Percentiles rank a stretch among this genome's conserved stretches.
Conservation (phyloP, 2,113 vertebrate species). For the Neolamprologus brichardi region DNA sequence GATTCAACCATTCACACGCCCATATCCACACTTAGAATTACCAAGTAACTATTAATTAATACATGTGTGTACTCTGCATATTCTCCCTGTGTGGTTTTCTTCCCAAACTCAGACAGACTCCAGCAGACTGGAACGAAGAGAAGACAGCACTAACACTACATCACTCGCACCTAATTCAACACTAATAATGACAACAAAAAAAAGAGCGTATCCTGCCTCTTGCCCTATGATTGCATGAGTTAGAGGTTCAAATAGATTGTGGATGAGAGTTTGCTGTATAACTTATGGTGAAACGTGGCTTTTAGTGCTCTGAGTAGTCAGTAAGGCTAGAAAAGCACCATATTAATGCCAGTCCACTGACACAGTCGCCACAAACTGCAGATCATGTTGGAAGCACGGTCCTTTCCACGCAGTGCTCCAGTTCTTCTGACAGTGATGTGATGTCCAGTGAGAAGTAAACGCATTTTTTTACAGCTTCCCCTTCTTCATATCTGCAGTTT, state of each 20-base stretch:
- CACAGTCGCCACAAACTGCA: not conserved
- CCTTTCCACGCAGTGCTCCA: not conserved
- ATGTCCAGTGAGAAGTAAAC: not conserved
- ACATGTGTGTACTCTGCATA: not conserved
- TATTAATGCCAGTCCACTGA: not conserved
- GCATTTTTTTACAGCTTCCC: fast-evolving
- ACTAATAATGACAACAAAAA: not conserved
- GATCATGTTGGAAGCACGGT: not conserved
- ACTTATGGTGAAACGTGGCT: not conserved
- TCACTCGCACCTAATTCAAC: not conserved
- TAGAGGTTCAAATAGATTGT: not conserved
- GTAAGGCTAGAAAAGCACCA: not conserved
- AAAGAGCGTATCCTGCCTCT: not conserved
- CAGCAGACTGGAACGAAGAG: not conserved
- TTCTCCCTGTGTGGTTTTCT: not conserved
- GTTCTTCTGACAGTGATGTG: not conserved
- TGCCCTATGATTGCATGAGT: not conserved
- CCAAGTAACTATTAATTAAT: not conserved
- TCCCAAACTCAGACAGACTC: not conserved
- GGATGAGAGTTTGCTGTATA: not conserved
- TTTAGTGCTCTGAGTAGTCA: not conserved
- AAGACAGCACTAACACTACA: not conserved
- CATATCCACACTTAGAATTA: not conserved
- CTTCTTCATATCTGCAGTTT: constrained; percentile 58
- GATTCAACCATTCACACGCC: not conserved